Base-by-base conservation (phyloP, 2,113 vertebrate genomes). In the Sander vitreus region DNA sequence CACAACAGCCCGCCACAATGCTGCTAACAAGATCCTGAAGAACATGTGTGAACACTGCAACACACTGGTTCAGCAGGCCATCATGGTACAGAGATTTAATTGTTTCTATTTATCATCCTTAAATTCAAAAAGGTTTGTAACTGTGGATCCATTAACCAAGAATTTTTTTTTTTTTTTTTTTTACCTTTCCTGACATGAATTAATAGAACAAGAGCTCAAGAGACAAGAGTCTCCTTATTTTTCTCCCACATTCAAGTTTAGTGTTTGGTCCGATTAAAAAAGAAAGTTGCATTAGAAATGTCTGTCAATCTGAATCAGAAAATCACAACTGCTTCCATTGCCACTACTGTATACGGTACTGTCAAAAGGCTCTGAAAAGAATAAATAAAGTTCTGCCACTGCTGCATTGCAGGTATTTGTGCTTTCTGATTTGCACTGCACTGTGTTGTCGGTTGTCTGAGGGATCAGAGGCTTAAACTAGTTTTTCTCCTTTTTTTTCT, bases 41-140 rank as follows among this genome's bases (percentile, higher is more conserved):
- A 99, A 99, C 92, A 99, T 99, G 98, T 99, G 98, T 80, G 98
- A 99, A 87, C 98, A 99, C 92, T 99, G 98, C 79, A 99, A 99
- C 95, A 97, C 97, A 0, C 94, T 99, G 86, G 98, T 99, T 18
- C 97, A 99, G 91, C 98, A 99, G 91, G 98, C 98, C 87, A 97
- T 99, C 95, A 99, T 99, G 98, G 98, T 99, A 95, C 82, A 95
- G 13, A 53, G 3, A 65, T 36, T 68, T 9, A 39, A 54, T n/a
- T 3, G 9, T 13, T 59, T 25, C 10, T 64, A 16, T 51, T 48
- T 1, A 9, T 19, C 16, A 25, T 27, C 18, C 13, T 53, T 27
- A 21, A 36, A 7, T 27, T 27, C 21, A 16, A 58, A 69, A 19
- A 36, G 10, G 25, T 55, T 65, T 62, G 45, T 71, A 57, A 43